phyloP scores from a whole-genome alignment of 2,797 vertebrate genomes.

The Brachymystax lenok region DNA sequence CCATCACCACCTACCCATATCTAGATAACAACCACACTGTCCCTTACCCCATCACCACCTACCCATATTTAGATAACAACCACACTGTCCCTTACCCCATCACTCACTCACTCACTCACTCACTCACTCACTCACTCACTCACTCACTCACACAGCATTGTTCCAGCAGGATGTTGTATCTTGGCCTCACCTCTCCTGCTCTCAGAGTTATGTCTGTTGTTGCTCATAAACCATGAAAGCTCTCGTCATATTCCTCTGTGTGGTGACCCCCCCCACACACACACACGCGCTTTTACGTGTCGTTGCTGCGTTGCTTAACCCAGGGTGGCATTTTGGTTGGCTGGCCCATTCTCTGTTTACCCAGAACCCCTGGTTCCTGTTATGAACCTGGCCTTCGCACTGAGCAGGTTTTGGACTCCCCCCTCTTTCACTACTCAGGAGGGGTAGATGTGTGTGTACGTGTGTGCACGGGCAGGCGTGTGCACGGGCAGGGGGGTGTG shows the following conservation, averaged over 20 bases:
- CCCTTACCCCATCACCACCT: slow-evolving; percentile 29
- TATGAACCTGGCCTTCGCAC: slow-evolving; percentile 42
- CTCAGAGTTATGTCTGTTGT: slow-evolving; percentile 62
- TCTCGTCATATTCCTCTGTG: slow-evolving; percentile 49
- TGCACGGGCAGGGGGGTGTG: neutral
- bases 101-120: slow-evolving; percentile 13
- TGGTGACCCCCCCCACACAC: slow-evolving; percentile 37
- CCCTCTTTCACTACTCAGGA: slow-evolving; percentile 36
- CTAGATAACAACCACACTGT: too few relatives aligned
- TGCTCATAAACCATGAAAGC: slow-evolving; percentile 66
- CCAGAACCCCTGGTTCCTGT: slow-evolving; percentile 46
- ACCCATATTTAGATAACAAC: too few relatives aligned
- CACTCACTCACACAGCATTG: slow-evolving; percentile 30
- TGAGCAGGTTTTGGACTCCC: slow-evolving; percentile 40
- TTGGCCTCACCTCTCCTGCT: slow-evolving; percentile 45
- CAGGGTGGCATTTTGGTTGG: slow-evolving; percentile 60
- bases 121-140: neutral
- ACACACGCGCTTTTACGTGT: too few relatives aligned
- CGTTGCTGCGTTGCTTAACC: slow-evolving; percentile 54
- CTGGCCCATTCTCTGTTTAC: slow-evolving; percentile 58
- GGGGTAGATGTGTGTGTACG: slow-evolving; percentile 20
- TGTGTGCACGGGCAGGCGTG: neutral
- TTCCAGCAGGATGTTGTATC: slow-evolving; percentile 46
- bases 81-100: too few relatives aligned
- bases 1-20: too few relatives aligned